Conservation (phyloP, 1,140 invertebrate species). For the Micrasema longulum region DNA sequence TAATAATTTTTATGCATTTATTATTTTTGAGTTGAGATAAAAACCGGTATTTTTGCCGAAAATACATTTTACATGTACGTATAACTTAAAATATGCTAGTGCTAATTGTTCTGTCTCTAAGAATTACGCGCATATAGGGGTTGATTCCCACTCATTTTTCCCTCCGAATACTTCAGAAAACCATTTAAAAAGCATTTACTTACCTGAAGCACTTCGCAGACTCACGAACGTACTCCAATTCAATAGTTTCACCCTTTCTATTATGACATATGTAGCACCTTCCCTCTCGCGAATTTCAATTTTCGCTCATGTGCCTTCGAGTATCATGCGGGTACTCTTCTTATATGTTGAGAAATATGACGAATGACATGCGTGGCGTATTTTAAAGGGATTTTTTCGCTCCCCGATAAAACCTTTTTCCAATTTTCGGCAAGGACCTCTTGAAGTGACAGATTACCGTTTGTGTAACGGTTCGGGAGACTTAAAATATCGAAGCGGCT, state of each 20-base stretch:
- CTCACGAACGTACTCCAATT: conserved; percentile 23
- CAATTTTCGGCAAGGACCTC: conserved; percentile 26
- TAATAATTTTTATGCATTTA: too few relatives aligned
- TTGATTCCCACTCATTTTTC: not conserved
- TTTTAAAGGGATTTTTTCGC: conserved; percentile 14
- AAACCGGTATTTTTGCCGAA: too few relatives aligned
- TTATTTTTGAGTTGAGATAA: too few relatives aligned
- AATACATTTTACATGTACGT: too few relatives aligned
- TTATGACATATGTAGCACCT: not conserved
- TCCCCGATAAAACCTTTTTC: conserved; percentile 23
- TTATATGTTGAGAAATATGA: conserved; percentile 10
- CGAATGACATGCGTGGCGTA: conserved; percentile 2
- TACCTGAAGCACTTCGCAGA: conserved; percentile 20
- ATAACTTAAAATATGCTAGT: too few relatives aligned
- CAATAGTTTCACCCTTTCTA: conserved; percentile 29
- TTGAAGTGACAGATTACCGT: conserved; percentile 7
- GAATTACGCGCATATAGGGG: too few relatives aligned
- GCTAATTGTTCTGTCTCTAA: too few relatives aligned
- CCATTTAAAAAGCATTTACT: conserved; percentile 33
- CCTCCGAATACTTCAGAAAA: conserved; percentile 6
- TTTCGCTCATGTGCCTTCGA: conserved; percentile 6
- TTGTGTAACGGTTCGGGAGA: conserved; percentile 27
- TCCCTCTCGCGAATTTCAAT: conserved; percentile 14
- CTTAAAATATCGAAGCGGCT: conserved; percentile 11
- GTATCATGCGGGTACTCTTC: conserved; percentile 16